Percentiles rank a stretch among this genome's conserved stretches.
phyloP scores from a whole-genome alignment of 2,113 vertebrate species.

The Donacobius atricapilla region DNA sequence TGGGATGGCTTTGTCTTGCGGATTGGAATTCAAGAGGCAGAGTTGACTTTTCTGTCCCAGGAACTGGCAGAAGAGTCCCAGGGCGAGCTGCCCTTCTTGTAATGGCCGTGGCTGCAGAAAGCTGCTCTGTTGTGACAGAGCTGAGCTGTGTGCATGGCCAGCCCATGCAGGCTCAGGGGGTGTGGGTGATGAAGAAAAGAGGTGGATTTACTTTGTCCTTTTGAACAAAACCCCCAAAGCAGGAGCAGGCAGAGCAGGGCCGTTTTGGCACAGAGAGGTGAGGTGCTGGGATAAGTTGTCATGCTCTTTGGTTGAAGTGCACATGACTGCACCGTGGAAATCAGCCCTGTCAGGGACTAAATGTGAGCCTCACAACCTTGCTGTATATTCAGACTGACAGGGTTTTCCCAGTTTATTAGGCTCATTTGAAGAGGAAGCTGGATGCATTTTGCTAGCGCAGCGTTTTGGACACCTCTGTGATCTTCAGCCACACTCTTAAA shows the following conservation, averaged over 20 bases:
- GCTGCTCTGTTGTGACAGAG: fast-evolving
- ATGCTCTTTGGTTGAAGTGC: not conserved
- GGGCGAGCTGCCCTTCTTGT: not conserved
- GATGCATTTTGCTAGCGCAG: slow-evolving; percentile 4
- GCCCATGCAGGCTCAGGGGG: fast-evolving
- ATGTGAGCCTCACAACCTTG: not conserved
- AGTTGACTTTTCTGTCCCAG: not conserved
- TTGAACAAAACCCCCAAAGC: not conserved
- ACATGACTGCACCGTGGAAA: not conserved
- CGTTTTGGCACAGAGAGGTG: not conserved
- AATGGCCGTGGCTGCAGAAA: not conserved
- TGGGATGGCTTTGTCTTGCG: not conserved
- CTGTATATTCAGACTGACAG: not conserved
- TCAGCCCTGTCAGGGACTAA: not conserved
- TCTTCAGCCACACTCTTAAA: not conserved
- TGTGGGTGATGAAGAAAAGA: not conserved
- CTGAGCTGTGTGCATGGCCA: not conserved
- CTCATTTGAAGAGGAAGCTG: slow-evolving; percentile 10
- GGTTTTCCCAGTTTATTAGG: slow-evolving; percentile 42
- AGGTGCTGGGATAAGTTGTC: not conserved
- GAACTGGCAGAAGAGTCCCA: not conserved
- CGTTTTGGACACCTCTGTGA: not conserved
- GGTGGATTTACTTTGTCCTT: not conserved
- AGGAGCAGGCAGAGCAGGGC: not conserved
- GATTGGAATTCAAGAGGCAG: not conserved